Base-by-base conservation (phyloP, 2,888 invertebrate genomes). In the Anarsia innoxiella region DNA sequence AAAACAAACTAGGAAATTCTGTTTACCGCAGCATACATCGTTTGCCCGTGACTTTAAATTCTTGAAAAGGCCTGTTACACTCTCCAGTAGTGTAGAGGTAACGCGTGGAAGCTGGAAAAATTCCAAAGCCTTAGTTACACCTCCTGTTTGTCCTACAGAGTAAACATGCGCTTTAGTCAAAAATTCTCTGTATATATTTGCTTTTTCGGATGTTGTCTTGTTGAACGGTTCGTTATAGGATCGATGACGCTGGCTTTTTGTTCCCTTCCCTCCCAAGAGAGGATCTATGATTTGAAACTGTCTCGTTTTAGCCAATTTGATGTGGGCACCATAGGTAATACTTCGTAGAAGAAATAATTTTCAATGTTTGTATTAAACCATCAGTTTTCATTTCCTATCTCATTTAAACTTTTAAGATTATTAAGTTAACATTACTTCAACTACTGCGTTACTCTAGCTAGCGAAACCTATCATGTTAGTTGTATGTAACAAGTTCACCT, bases 91-190 rank as follows among this genome's bases (percentile, higher is more conserved):
- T 56, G 56, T 58, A 56, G 46, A 52, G 49, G 43, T 38, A 50
- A 56, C 48, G 36, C 36, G 23, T 32, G 36, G 45, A 45, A 37
- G 38, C 67, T 67, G 64, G 69, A 67, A 55, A 51, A 56, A 59
- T 59, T 70, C 65, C 62, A 64, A 56, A 48, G 48, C 58, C 44
- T 49, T 46, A 47, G 62, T 55, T 56, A 56, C 35, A 23, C 29
- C 53, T 52, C 56, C 54, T 66, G 60, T 66, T 65, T 60, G 61
- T 54, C 55, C 52, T 59, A 51, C 56, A 52, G 48, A 58, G 64
- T 66, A 67, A 69, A 68, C 66, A 68, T 57, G 57, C 62, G 59
- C 56, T 48, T 45, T 48, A 51, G 54, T 56, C 53, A 56, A 55
- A 58, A 56, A 57, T 62, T 60, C 49, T 46, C 41, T 19, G n/a